phyloP scores from a whole-genome alignment of 2,888 invertebrate species.

The Acholoe squamosa region DNA sequence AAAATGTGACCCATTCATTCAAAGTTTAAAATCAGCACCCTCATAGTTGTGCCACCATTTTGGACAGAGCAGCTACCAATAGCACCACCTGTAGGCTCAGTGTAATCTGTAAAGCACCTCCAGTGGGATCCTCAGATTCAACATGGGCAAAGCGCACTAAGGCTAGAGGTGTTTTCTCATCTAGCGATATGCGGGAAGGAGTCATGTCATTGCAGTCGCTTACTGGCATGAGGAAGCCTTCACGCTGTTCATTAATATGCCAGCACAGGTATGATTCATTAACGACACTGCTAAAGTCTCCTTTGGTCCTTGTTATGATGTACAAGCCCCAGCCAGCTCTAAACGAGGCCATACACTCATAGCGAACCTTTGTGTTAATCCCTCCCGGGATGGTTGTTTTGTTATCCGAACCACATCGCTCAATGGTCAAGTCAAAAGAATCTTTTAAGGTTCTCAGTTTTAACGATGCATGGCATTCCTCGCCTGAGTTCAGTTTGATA shows the following conservation, averaged over 20 bases:
- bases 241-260: background rate
- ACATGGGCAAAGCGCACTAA: background rate
- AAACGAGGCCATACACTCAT: conserved; percentile 37
- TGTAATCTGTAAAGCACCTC: background rate
- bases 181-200: background rate
- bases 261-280: conserved; percentile 49
- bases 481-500: background rate
- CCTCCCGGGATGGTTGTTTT: conserved; percentile 10
- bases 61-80: too few relatives aligned
- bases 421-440: conserved; percentile 25
- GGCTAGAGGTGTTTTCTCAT: conserved; percentile 15
- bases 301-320: conserved; percentile 10
- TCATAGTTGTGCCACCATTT: too few relatives aligned
- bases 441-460: background rate
- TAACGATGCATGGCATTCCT: background rate
- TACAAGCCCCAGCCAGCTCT: conserved; percentile 14
- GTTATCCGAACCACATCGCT: conserved; percentile 33
- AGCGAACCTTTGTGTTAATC: conserved; percentile 7
- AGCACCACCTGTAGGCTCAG: too few relatives aligned
- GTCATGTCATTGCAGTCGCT: conserved; percentile 53
- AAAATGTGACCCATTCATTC: too few relatives aligned
- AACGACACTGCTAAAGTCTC: background rate
- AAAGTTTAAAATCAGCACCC: too few relatives aligned
- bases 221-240: conserved; percentile 28
- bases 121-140: background rate